phyloP scores from a whole-genome alignment of 2,888 invertebrate species.

The Diadromus collaris region DNA sequence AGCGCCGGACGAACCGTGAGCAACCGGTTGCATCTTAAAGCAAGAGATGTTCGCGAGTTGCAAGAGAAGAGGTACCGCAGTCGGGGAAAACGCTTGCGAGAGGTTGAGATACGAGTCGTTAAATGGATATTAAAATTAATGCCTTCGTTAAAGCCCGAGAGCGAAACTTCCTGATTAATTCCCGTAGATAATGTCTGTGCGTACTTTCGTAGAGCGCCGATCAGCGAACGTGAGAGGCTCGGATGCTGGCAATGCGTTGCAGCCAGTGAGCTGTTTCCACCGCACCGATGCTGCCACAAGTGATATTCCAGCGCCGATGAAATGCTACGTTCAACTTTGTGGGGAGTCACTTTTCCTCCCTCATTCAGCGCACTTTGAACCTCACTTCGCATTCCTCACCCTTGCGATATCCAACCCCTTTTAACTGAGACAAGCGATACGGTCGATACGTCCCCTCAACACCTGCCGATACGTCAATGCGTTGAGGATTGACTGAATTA shows the following conservation, averaged over 20 bases:
- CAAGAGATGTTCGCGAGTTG: slow-evolving; percentile 45
- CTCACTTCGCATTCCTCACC: neutral
- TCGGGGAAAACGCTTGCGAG: slow-evolving; percentile 19
- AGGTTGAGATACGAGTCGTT: slow-evolving; percentile 57
- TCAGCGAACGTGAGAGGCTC: slow-evolving; percentile 19
- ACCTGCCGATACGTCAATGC: neutral
- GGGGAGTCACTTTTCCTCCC: neutral
- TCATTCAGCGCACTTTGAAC: neutral
- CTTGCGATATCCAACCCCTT: neutral
- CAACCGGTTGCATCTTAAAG: slow-evolving; percentile 58
- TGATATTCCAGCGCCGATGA: neutral
- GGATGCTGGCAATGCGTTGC: neutral
- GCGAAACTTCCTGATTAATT: slow-evolving; percentile 56
- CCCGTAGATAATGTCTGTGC: slow-evolving; percentile 43
- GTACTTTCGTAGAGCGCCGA: slow-evolving; percentile 33
- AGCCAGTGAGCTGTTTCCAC: neutral
- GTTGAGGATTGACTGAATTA: slow-evolving; percentile 16
- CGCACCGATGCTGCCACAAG: neutral
- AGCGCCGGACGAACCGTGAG: slow-evolving; percentile 29
- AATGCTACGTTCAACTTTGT: neutral
- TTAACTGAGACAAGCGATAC: neutral
- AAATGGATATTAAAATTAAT: slow-evolving; percentile 61
- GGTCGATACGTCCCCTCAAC: neutral
- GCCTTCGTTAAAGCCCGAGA: slow-evolving; percentile 44
- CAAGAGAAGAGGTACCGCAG: slow-evolving; percentile 31